Percentiles rank a stretch among this genome's conserved stretches.
Conservation (phyloP, 1,140 invertebrate species). For the Tetragonula clypearis region DNA sequence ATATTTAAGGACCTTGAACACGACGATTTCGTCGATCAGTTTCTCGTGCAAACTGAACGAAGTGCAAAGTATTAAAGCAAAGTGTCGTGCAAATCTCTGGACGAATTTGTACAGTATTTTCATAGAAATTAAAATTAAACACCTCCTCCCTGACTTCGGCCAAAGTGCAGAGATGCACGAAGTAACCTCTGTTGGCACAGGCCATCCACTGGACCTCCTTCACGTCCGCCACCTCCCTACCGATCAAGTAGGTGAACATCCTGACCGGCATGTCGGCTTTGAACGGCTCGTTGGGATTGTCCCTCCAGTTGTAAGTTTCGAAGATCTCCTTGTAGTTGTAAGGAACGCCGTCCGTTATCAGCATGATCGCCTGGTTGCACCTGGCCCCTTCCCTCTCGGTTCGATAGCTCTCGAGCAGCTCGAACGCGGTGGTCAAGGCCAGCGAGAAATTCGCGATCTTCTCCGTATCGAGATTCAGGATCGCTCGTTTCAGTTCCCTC, state of each 20-base stretch:
- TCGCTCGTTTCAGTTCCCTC: constrained; percentile 90
- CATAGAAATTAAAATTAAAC: background rate
- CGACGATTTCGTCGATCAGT: background rate
- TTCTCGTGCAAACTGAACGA: background rate
- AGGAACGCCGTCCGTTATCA: constrained; percentile 98
- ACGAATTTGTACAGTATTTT: too few relatives aligned
- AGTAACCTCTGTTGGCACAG: constrained; percentile 96
- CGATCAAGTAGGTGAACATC: constrained; percentile 99
- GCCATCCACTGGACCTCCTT: constrained; percentile 98
- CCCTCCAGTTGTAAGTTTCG: constrained; percentile 91
- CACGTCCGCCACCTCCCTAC: constrained; percentile 92
- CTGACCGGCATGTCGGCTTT: constrained; percentile 91
- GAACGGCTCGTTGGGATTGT: constrained; percentile 87
- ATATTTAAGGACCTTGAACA: constrained; percentile 89
- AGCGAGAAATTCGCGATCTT: constrained; percentile 97
- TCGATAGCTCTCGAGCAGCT: constrained; percentile 87
- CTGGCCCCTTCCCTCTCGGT: constrained; percentile 84
- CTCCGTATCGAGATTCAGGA: constrained; percentile 89
- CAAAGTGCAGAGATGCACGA: constrained; percentile 95
- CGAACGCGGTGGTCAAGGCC: constrained; percentile 95
- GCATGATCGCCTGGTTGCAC: constrained; percentile 98
- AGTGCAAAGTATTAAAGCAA: background rate
- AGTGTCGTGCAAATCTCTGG: background rate
- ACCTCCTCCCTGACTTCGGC: constrained; percentile 96
- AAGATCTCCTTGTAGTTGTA: constrained; percentile 96